Base-by-base conservation (phyloP, 2,113 vertebrate species). In the Phyllostomus discolor region DNA sequence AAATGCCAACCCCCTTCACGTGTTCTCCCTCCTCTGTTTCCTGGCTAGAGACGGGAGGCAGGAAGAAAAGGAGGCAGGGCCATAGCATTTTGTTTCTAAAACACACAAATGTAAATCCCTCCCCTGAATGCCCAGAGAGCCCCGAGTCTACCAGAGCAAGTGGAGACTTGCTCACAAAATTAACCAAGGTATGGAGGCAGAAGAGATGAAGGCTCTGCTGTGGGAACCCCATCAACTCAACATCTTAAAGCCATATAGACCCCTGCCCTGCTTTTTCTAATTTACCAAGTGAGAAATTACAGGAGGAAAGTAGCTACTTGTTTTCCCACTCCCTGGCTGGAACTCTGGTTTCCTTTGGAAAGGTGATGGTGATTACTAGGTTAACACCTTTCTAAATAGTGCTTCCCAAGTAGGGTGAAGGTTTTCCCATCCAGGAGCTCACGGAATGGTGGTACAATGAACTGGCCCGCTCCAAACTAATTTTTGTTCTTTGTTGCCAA, bases 401-500 rank as follows among this genome's bases (percentile, higher is more conserved):
- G 26, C 70, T 15, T 59, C n/a, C 72, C 69, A 54, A 0, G 2
- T 20, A 85, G 38, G 46, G 59, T 57, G 46, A 64, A 76, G 35
- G 33, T 5, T 31, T 81, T 89, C 82, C 73, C 72, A 64, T 28
- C 67, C 10, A 31, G 10, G 82, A 92, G 31, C 54, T 93, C 50
- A 91, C 9, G n/a, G 78, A 48, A 57, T 1, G 1, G 57, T 31
- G 1, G 57, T 24, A n/a, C 2, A 41, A 70, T 24, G 38, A 24
- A 70, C 69, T 43, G 73, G 62, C 38, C 35, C 41, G 14, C 52
- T 93, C 59, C 31, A 59, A 90, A 62, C 16, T 11, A 38, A 66
- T 52, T 95, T 97, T 89, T 87, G n/a, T 91, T 46, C 72, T 84
- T 88, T 64, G 57, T 73, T 79, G 46, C 57, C 41, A 52, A 80